Conservation (phyloP, 2,797 vertebrate species). For the Fistularia commersonii region DNA sequence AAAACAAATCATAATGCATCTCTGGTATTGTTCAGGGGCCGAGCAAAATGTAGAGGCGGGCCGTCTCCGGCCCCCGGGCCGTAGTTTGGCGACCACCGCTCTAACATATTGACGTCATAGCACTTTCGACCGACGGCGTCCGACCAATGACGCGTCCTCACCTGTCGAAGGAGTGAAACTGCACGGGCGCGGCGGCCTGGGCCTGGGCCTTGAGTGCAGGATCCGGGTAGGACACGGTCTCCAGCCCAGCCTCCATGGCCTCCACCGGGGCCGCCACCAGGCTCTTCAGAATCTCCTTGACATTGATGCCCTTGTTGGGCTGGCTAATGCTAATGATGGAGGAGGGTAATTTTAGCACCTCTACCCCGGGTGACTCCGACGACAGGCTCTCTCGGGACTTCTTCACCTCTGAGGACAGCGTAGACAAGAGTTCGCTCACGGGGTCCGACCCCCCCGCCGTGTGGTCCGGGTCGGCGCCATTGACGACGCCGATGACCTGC, state of each 20-base stretch:
- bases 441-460: conserved; percentile 68
- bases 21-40: no score
- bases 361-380: conserved; percentile 70
- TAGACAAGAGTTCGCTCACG: conserved; percentile 82
- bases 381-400: conserved; percentile 85
- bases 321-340: conserved; percentile 88
- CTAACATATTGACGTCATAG: no score
- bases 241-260: conserved; percentile 81
- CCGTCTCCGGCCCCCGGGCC: no score
- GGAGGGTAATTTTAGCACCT: conserved; percentile 78
- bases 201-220: conserved; percentile 83
- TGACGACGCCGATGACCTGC: conserved; percentile 79
- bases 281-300: conserved; percentile 95
- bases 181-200: conserved; percentile 85
- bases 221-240: conserved; percentile 85
- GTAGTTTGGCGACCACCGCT: no score
- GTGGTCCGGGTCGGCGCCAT: conserved; percentile 82
- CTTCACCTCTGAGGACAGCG: conserved; percentile 86
- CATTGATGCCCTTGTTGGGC: conserved; percentile 87
- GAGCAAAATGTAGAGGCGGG: no score
- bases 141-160: conserved; percentile 39
- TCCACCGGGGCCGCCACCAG: conserved; percentile 91
- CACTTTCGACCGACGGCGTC: no score
- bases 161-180: conserved; percentile 99
- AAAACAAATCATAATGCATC: no score